Evolutionary conservation across 2,888 invertebrate species (phyloP).

Genomic region (Branchellion lobata): DNA sequence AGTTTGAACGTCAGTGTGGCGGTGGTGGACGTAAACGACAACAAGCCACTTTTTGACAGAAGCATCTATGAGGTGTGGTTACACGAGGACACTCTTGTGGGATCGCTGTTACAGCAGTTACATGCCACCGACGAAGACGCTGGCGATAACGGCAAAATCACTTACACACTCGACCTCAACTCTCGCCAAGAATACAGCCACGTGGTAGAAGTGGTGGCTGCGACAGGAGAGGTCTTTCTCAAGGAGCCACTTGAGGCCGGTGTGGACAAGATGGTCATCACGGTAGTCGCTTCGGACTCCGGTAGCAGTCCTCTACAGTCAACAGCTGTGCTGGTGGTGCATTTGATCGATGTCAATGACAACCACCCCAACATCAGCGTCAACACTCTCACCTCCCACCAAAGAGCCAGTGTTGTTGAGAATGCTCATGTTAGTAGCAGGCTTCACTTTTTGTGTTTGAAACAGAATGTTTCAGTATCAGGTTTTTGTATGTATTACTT

Average conservation of each 20-base stretch:
- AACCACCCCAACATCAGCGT: constrained; percentile 49
- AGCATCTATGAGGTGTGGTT: constrained; percentile 44
- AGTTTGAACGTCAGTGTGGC: constrained; percentile 44
- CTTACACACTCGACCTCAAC: constrained; percentile 47
- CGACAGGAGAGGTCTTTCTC: constrained; percentile 47
- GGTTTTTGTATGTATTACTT: too few species aligned
- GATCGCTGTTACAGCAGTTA: constrained; percentile 43
- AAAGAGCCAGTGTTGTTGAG: constrained; percentile 45
- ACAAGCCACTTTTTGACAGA: constrained; percentile 47
- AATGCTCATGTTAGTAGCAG: constrained; percentile 37
- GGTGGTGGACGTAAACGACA: constrained; percentile 49
- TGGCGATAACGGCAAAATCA: constrained; percentile 49
- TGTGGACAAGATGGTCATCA: constrained; percentile 28
- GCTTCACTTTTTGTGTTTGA: not conserved
- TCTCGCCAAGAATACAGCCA: constrained; percentile 44
- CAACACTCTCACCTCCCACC: constrained; percentile 46
- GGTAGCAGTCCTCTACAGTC: constrained; percentile 47
- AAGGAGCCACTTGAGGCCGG: constrained; percentile 45
- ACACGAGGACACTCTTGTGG: constrained; percentile 45
- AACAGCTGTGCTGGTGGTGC: constrained; percentile 47
- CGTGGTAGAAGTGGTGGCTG: constrained; percentile 43
- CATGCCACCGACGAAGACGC: constrained; percentile 50
- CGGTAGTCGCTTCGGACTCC: constrained; percentile 47
- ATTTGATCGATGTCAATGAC: constrained; percentile 50
- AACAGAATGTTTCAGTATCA: too few species aligned